These are phyloP conservation scores for Ichneumoninae sp. DNA, from an alignment of 2,888 invertebrate species.

Conservation along the genomic window DNA sequence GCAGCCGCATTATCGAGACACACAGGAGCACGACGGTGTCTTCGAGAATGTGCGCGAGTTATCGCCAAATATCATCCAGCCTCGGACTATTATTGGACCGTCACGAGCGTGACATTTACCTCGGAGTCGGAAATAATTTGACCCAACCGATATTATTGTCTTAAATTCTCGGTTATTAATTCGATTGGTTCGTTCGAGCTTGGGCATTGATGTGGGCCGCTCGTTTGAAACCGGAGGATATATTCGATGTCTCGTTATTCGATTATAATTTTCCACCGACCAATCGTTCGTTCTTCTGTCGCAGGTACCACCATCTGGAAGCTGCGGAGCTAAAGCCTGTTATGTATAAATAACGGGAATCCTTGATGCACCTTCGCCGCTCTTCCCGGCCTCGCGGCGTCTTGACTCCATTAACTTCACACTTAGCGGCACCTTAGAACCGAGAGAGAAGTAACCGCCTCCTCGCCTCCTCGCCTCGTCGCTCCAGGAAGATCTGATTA, in stretches of 20 bases:
- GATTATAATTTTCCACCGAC: constrained; percentile 26
- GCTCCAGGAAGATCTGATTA: constrained; percentile 83
- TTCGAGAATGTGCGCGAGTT: background rate
- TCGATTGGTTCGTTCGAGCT: constrained; percentile 19
- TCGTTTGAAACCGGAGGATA: constrained; percentile 32
- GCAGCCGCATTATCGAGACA: constrained; percentile 80
- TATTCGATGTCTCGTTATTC: constrained; percentile 27
- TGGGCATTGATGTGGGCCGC: constrained; percentile 17
- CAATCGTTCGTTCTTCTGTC: constrained; percentile 33
- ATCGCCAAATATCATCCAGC: background rate
- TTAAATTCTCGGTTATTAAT: constrained; percentile 21
- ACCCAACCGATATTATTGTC: constrained; percentile 12
- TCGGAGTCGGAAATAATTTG: constrained; percentile 29
- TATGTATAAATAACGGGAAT: constrained; percentile 63
- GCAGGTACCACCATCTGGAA: background rate
- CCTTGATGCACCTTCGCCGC: constrained; percentile 49
- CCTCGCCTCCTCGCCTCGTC: constrained; percentile 68
- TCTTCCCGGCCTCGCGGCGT: constrained; percentile 72
- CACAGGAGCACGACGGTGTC: constrained; percentile 63
- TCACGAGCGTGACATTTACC: constrained; percentile 22
- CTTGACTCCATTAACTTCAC: constrained; percentile 84
- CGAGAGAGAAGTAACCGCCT: constrained; percentile 46
- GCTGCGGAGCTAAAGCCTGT: constrained; percentile 1
- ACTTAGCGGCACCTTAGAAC: constrained; percentile 81
- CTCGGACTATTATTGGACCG: constrained; percentile 2